phyloP scores from a whole-genome alignment of 2,113 vertebrate genomes.

The Lipophrys pholis region DNA sequence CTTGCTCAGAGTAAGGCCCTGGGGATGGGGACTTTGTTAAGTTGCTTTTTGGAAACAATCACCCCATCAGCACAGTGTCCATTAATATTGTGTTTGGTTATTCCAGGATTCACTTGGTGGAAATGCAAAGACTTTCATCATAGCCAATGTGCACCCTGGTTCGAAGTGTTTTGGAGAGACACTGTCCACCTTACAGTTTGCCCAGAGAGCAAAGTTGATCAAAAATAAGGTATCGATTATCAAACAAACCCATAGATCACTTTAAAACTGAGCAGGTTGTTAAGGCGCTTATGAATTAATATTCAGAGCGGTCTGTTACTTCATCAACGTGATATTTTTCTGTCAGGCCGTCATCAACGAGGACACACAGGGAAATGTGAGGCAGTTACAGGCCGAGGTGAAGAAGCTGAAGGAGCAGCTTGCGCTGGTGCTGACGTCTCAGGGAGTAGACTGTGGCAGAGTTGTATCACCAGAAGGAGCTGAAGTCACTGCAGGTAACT shows the following conservation, averaged over 20 bases:
- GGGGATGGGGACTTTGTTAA: neutral
- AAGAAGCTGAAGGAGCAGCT: constrained; percentile 95
- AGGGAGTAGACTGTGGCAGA: constrained; percentile 32
- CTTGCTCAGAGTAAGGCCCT: constrained; percentile 86
- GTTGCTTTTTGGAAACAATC: neutral
- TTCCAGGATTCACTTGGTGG: constrained; percentile 95
- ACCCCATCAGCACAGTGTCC: neutral
- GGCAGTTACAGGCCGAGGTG: constrained; percentile 92
- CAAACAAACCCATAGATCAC: neutral
- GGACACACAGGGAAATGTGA: constrained; percentile 95
- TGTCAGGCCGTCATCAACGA: constrained; percentile 93
- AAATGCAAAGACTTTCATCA: constrained; percentile 95
- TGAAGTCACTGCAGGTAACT: constrained; percentile 63
- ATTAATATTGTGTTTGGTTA: neutral
- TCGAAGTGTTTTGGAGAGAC: constrained; percentile 96
- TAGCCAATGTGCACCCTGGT: constrained; percentile 97
- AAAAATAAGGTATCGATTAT: constrained; percentile 90
- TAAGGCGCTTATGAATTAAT: neutral
- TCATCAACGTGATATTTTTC: no score
- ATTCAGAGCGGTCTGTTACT: neutral
- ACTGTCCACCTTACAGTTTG: constrained; percentile 94
- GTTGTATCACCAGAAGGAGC: constrained; percentile 73
- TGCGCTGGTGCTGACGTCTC: constrained; percentile 75
- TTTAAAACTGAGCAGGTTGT: neutral
- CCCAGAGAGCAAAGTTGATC: constrained; percentile 96